Conservation (phyloP, 2,888 invertebrate species). For the Ectemnius cavifrons region DNA sequence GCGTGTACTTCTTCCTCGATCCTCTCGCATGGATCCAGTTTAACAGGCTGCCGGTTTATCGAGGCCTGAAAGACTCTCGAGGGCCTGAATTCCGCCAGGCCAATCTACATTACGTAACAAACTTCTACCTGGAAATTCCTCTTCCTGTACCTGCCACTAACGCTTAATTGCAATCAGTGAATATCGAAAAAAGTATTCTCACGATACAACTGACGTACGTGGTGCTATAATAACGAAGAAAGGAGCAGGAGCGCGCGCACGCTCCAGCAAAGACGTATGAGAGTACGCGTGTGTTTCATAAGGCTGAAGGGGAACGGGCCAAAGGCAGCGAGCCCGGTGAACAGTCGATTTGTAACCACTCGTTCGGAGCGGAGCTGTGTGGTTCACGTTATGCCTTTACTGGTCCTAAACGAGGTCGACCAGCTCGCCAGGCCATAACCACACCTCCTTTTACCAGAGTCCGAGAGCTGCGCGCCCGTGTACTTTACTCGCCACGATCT, state of each 20-base stretch:
- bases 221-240: not conserved
- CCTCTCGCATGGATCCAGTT: too few species aligned
- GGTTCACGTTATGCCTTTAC: constrained; percentile 67
- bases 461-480: constrained; percentile 21
- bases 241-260: not conserved
- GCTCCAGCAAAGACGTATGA: not conserved
- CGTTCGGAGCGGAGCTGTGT: constrained; percentile 34
- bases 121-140: not conserved
- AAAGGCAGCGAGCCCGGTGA: constrained; percentile 8
- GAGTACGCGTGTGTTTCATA: not conserved
- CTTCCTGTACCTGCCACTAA: not conserved
- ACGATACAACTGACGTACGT: not conserved
- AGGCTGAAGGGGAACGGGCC: not conserved
- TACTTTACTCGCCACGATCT: constrained; percentile 50
- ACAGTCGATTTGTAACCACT: constrained; percentile 44
- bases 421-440: constrained; percentile 66
- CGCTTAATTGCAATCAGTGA: not conserved
- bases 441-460: constrained; percentile 70
- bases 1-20: too few species aligned
- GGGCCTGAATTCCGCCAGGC: too few species aligned
- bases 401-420: constrained; percentile 76
- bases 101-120: too few species aligned
- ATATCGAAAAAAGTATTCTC: not conserved
- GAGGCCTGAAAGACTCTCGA: too few species aligned
- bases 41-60: too few species aligned